Conservation (phyloP, 1,140 invertebrate species). For the Potamilus streckersoni region DNA sequence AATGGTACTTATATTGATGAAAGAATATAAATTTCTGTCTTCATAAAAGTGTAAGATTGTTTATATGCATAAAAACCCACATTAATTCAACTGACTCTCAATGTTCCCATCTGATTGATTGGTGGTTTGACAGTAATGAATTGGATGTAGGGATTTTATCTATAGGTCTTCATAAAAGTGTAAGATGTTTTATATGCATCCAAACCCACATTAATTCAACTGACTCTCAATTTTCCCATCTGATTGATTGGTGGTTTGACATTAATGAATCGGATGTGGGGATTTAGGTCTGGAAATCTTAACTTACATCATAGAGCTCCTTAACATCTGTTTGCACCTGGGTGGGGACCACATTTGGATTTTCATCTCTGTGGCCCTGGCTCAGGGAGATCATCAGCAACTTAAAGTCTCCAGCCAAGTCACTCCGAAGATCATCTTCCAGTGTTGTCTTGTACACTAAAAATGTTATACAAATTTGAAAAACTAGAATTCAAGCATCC, state of each 20-base stretch:
- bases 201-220: not conserved
- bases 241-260: too few relatives aligned
- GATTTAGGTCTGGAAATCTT: not conserved
- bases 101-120: too few relatives aligned
- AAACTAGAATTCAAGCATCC: too few relatives aligned
- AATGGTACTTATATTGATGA: not conserved
- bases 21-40: not conserved
- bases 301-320: slow-evolving; percentile 50
- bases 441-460: slow-evolving; percentile 48
- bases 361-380: slow-evolving; percentile 47
- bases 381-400: slow-evolving; percentile 59
- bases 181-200: not conserved
- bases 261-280: too few relatives aligned
- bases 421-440: slow-evolving; percentile 44
- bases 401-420: slow-evolving; percentile 48
- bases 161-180: not conserved
- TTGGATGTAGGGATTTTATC: too few relatives aligned
- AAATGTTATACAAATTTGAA: slow-evolving; percentile 1
- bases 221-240: not conserved
- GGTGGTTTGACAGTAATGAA: too few relatives aligned
- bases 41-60: not conserved
- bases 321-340: slow-evolving; percentile 45
- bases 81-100: not conserved
- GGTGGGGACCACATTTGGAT: slow-evolving; percentile 31
- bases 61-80: not conserved